Evolutionary conservation across 1,140 invertebrate species (phyloP).

Genomic region (Brachionus manjavacas): DNA sequence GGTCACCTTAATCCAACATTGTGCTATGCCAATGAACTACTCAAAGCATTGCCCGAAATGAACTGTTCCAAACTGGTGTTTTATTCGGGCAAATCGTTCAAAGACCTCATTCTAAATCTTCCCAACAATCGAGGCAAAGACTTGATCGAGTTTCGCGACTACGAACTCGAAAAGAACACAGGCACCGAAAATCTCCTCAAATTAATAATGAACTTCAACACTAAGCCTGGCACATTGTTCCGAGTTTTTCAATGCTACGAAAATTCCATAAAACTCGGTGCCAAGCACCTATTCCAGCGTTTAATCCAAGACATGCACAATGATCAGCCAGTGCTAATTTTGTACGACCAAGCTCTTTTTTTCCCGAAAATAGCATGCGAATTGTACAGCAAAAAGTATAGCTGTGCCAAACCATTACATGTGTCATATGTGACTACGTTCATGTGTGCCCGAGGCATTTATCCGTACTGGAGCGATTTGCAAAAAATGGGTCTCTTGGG

Average conservation of each 20-base stretch:
- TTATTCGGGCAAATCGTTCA: background rate
- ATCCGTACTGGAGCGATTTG: conserved; percentile 37
- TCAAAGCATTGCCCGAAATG: conserved; percentile 1
- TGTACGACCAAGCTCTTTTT: conserved; percentile 35
- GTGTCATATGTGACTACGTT: conserved; percentile 28
- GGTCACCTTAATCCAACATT: conserved; percentile 39
- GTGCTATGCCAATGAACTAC: conserved; percentile 11
- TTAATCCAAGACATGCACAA: conserved; percentile 32
- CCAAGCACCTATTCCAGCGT: background rate
- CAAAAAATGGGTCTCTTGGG: conserved; percentile 37
- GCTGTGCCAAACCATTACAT: conserved; percentile 8
- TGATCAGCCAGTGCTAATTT: conserved; percentile 21
- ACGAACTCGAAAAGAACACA: conserved; percentile 10
- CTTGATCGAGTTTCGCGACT: conserved; percentile 35
- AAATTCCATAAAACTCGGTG: conserved; percentile 23
- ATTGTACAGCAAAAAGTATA: conserved; percentile 14
- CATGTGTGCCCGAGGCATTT: conserved; percentile 36
- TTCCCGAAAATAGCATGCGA: conserved; percentile 35
- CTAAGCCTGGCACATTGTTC: conserved; percentile 23
- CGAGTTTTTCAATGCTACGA: conserved; percentile 41
- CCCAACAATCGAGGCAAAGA: conserved; percentile 35
- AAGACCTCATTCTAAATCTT: conserved; percentile 30
- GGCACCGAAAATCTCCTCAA: conserved; percentile 29
- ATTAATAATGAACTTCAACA: conserved; percentile 39
- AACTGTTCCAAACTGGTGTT: conserved; percentile 12